Conservation (phyloP, 2,113 vertebrate species). For the Heterocephalus glaber region DNA sequence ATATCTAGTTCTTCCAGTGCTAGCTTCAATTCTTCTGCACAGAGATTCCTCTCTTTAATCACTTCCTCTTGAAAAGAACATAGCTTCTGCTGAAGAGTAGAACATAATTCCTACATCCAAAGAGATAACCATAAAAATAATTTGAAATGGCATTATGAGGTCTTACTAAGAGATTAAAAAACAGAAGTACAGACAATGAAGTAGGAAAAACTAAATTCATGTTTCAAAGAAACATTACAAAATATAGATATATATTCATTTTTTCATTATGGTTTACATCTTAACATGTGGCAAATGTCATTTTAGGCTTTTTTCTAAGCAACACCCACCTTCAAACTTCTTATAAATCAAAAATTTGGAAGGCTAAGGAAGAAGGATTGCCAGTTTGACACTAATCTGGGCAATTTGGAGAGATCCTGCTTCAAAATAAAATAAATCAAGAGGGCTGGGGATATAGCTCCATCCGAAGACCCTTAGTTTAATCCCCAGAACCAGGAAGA, state of each 20-base stretch:
- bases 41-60: conserved; percentile 81
- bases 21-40: conserved; percentile 90
- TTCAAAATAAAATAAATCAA: neutral
- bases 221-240: conserved; percentile 1
- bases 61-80: conserved; percentile 86
- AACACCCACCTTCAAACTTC: neutral
- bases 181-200: neutral
- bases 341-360: neutral
- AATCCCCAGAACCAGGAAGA: neutral
- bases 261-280: neutral
- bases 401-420: neutral
- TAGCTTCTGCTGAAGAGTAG: conserved; percentile 85
- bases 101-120: conserved; percentile 85
- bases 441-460: neutral
- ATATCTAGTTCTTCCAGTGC: conserved; percentile 90
- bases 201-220: neutral
- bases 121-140: conserved; percentile 19
- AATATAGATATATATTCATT: neutral
- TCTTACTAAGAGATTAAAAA: conserved; percentile 4
- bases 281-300: conserved; percentile 9
- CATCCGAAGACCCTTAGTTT: neutral
- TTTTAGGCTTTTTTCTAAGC: neutral
- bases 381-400: neutral
- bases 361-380: neutral
- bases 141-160: neutral